A percentile compares a stretch with the other conserved stretches of the same genome.
phyloP scores from a whole-genome alignment of 2,113 vertebrate species.

The Uria lomvia region DNA sequence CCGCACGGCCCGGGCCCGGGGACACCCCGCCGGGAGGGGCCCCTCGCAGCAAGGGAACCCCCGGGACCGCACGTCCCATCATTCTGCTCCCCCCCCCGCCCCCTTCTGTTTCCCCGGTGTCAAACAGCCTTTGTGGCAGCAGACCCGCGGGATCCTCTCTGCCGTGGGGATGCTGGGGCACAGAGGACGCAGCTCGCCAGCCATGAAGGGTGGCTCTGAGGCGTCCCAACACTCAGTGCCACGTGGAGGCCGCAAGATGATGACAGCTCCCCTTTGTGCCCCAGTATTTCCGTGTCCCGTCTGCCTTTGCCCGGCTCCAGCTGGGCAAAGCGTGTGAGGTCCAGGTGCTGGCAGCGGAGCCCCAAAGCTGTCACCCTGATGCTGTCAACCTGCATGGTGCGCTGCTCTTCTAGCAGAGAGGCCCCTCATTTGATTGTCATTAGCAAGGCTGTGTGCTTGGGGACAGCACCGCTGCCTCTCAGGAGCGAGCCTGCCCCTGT shows the following conservation, averaged over 20 bases:
- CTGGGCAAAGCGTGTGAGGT: neutral
- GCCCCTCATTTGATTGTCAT: no score
- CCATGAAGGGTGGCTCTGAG: neutral
- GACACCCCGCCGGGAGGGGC: neutral
- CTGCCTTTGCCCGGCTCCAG: neutral
- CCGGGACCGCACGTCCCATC: accelerated
- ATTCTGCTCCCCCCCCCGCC: accelerated
- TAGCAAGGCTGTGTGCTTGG: no score
- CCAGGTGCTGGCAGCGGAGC: neutral
- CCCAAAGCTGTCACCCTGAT: no score
- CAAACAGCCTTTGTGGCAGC: neutral
- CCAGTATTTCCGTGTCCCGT: accelerated
- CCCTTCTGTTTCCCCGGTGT: no score
- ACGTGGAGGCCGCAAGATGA: no score
- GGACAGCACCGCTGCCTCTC: no score
- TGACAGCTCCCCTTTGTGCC: neutral
- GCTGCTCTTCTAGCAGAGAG: no score
- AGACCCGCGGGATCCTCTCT: neutral
- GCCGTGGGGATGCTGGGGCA: accelerated
- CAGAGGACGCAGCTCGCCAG: neutral
- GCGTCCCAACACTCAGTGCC: neutral
- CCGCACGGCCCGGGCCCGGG: no score
- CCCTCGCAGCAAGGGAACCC: no score
- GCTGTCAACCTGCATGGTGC: no score
- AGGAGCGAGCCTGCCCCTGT: no score